Evolutionary conservation across 1,140 invertebrate genomes (phyloP).

Genomic region (Belonocnema kinseyi): DNA sequence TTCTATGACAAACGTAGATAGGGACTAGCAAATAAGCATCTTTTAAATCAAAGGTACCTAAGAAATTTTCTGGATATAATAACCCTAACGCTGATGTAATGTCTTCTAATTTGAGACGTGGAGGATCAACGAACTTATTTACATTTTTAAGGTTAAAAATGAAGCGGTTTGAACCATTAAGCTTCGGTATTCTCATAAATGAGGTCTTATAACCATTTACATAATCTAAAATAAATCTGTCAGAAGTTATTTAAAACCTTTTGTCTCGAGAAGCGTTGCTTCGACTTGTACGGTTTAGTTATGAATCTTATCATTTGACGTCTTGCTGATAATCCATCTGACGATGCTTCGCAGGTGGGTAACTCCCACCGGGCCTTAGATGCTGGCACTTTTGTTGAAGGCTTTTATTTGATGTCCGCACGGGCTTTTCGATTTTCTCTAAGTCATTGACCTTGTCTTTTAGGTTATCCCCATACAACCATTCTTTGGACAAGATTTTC

Average conservation of each 20-base stretch:
- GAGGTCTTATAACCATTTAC: conserved; percentile 33
- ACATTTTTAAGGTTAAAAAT: neutral
- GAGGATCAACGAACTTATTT: conserved; percentile 26
- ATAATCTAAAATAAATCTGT: conserved; percentile 39
- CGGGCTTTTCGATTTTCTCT: neutral
- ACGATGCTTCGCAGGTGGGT: neutral
- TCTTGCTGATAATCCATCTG: neutral
- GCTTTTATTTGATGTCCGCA: neutral
- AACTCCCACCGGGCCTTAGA: neutral
- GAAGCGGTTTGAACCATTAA: conserved; percentile 3
- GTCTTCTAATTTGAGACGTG: conserved; percentile 45
- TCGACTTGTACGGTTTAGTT: neutral
- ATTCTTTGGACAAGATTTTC: neutral
- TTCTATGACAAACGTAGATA: no score
- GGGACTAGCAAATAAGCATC: conserved; percentile 46
- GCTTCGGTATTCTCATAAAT: conserved; percentile 33
- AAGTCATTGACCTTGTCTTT: neutral
- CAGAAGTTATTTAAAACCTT: conserved; percentile 36
- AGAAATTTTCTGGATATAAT: conserved; percentile 33
- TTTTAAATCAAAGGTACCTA: conserved; percentile 46
- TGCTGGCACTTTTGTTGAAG: neutral
- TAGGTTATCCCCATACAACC: conserved; percentile 3
- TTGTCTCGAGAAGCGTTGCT: neutral
- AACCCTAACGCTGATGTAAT: no score
- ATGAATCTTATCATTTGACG: neutral